Conservation (phyloP, 1,140 invertebrate genomes). For the Acromyrmex heyeri region DNA sequence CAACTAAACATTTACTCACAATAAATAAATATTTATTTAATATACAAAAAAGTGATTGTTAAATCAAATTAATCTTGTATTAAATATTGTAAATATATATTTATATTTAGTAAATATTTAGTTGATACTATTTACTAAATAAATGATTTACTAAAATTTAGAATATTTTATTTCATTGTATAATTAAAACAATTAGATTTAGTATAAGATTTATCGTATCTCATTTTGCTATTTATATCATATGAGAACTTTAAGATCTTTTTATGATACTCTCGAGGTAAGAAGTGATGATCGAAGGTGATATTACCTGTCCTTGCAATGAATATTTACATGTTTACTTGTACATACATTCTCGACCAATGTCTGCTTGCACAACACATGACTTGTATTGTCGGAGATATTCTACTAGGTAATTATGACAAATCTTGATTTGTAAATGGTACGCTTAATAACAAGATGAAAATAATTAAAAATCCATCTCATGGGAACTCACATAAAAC, state of each 20-base stretch:
- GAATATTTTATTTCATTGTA: neutral
- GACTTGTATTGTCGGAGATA: constrained; percentile 32
- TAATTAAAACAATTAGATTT: neutral
- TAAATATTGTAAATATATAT: too few relatives aligned
- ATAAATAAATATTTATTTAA: too few relatives aligned
- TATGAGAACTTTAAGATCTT: neutral
- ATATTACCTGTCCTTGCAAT: constrained; percentile 22
- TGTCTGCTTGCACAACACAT: constrained; percentile 33
- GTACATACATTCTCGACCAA: constrained; percentile 38
- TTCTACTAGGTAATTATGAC: constrained; percentile 33
- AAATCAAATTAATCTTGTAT: too few relatives aligned
- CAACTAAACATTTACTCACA: too few relatives aligned
- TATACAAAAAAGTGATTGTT: too few relatives aligned
- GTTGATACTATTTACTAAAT: too few relatives aligned
- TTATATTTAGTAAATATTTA: too few relatives aligned
- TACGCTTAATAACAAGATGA: constrained; percentile 51
- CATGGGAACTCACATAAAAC: neutral
- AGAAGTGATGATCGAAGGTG: constrained; percentile 15
- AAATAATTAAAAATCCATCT: constrained; percentile 54
- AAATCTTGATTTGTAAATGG: constrained; percentile 47
- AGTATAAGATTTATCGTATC: neutral
- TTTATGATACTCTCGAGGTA: neutral
- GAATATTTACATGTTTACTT: constrained; percentile 55
- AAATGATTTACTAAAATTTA: too few relatives aligned
- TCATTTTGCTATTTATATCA: neutral